Evolutionary conservation across 2,113 vertebrate species (phyloP).

Genomic region (Eidolon helvum): DNA sequence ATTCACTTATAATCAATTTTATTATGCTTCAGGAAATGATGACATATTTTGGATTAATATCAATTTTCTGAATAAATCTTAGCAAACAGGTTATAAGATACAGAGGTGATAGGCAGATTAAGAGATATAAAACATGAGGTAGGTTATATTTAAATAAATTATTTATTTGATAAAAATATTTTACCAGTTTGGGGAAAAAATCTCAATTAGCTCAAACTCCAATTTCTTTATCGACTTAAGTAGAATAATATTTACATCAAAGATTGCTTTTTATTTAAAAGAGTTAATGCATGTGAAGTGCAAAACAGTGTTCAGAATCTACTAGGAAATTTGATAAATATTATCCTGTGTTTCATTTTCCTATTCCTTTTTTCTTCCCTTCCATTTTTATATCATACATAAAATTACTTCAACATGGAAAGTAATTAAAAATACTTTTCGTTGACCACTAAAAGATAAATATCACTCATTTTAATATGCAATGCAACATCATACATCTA

Average conservation of each 20-base stretch:
- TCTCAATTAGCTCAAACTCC: neutral
- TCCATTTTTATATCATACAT: neutral
- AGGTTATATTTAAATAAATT: neutral
- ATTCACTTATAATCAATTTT: neutral
- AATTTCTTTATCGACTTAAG: neutral
- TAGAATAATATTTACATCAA: neutral
- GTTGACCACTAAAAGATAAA: neutral
- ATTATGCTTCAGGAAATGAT: neutral
- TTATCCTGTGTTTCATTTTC: neutral
- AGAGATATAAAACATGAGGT: neutral
- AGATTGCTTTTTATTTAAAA: neutral
- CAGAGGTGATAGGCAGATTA: neutral
- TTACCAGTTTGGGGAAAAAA: neutral
- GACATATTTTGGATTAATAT: neutral
- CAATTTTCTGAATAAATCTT: neutral
- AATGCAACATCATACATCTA: neutral
- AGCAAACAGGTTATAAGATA: neutral
- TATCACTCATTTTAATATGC: neutral
- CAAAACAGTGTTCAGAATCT: neutral
- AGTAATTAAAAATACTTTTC: neutral
- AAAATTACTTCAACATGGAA: neutral
- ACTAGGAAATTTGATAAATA: neutral
- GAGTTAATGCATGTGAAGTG: neutral
- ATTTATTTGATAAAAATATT: neutral
- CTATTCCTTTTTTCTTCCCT: neutral